Conservation (phyloP, 1,140 invertebrate genomes). For the Nomia melanderi region DNA sequence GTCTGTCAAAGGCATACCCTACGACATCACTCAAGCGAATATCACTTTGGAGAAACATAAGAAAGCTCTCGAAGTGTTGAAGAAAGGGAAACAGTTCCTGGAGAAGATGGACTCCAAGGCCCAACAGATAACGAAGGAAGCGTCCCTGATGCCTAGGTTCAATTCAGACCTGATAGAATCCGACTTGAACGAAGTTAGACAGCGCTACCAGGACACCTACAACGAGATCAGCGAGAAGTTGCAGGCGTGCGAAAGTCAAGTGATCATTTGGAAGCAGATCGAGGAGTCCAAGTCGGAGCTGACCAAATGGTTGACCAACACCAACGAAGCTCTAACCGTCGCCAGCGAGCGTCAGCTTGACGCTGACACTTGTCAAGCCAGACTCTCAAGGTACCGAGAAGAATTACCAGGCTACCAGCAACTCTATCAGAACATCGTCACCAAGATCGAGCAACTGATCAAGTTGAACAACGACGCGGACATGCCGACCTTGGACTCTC, state of each 20-base stretch:
- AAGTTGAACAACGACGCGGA: slow-evolving; percentile 89
- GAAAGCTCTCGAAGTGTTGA: slow-evolving; percentile 87
- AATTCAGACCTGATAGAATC: slow-evolving; percentile 85
- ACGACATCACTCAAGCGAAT: slow-evolving; percentile 84
- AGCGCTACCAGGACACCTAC: slow-evolving; percentile 88
- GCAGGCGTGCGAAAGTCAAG: slow-evolving; percentile 92
- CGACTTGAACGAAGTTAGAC: slow-evolving; percentile 83
- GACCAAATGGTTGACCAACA: slow-evolving; percentile 91
- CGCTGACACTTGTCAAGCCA: slow-evolving; percentile 88
- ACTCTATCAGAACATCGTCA: slow-evolving; percentile 87
- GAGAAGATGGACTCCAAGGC: slow-evolving; percentile 89
- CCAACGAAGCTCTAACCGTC: slow-evolving; percentile 87
- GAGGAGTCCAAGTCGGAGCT: slow-evolving; percentile 92
- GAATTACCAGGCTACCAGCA: slow-evolving; percentile 90
- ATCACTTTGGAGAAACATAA: slow-evolving; percentile 87
- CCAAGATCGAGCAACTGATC: slow-evolving; percentile 90
- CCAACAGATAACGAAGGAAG: slow-evolving; percentile 86
- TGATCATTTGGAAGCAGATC: slow-evolving; percentile 95
- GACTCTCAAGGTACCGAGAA: slow-evolving; percentile 91
- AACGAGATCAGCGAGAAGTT: slow-evolving; percentile 86
- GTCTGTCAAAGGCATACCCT: slow-evolving; percentile 83
- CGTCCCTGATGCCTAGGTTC: slow-evolving; percentile 88
- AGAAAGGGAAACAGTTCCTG: slow-evolving; percentile 87
- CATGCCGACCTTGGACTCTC: slow-evolving; percentile 86
- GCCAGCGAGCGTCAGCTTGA: slow-evolving; percentile 89